Conservation (phyloP, 2,888 invertebrate genomes). For the Oeneis ivallda region DNA sequence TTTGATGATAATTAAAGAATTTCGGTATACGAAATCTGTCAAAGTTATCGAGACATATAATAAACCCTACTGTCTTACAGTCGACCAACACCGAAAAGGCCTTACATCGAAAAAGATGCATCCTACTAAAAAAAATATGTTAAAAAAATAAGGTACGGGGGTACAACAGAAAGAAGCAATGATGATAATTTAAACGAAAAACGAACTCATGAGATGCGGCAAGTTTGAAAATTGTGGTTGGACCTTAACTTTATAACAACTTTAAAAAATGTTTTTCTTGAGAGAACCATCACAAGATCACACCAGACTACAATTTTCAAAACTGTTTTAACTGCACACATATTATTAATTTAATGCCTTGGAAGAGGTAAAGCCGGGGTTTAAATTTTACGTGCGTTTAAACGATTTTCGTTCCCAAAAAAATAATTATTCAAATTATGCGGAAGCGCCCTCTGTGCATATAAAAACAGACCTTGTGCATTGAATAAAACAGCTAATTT, state of each 20-base stretch:
- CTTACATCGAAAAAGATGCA: neutral
- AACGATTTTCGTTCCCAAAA: slow-evolving; percentile 27
- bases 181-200: neutral
- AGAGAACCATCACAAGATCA: too few species aligned
- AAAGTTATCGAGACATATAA: too few species aligned
- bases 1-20: too few species aligned
- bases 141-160: neutral
- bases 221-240: slow-evolving; percentile 23
- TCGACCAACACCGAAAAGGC: neutral
- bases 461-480: slow-evolving; percentile 2
- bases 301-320: slow-evolving; percentile 7
- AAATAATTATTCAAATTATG: slow-evolving; percentile 3
- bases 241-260: neutral
- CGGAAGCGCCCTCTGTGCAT: slow-evolving; percentile 6
- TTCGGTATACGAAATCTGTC: too few species aligned
- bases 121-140: neutral
- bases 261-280: neutral
- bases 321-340: neutral
- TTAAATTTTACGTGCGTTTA: slow-evolving; percentile 23
- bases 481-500: neutral
- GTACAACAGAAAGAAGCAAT: slow-evolving; percentile 26
- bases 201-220: slow-evolving; percentile 18
- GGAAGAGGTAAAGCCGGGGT: slow-evolving; percentile 19
- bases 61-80: neutral
- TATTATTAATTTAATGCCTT: slow-evolving; percentile 15